phyloP scores from a whole-genome alignment of 2,113 vertebrate species.

The Holacanthus passer region DNA sequence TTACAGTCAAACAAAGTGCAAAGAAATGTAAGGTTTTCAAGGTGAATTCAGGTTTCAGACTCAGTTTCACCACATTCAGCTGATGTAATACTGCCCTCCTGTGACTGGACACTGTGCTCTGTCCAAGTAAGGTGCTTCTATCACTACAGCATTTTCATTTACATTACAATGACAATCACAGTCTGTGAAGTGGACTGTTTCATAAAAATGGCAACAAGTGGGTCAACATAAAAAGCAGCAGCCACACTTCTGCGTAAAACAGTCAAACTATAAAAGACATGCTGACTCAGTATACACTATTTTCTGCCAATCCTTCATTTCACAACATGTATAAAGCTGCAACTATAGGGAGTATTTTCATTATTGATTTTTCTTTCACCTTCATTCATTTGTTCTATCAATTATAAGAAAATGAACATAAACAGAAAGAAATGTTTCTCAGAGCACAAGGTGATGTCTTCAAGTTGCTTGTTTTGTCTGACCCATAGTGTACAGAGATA shows the following conservation, averaged over 20 bases:
- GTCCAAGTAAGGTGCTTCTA: background rate
- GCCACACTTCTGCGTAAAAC: background rate
- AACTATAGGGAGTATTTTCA: background rate
- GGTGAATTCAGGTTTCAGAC: background rate
- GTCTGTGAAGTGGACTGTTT: background rate
- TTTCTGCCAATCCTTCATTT: background rate
- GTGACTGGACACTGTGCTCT: conserved; percentile 37
- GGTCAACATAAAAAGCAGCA: background rate
- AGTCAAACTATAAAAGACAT: background rate
- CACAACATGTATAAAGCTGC: background rate
- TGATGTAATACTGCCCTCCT: conserved; percentile 61
- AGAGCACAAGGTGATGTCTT: background rate
- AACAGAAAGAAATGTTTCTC: background rate
- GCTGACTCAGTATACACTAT: background rate
- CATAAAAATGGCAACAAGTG: background rate
- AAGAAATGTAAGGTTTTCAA: background rate
- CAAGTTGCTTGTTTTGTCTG: background rate
- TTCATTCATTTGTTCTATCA: background rate
- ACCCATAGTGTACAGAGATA: background rate
- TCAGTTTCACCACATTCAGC: conserved; percentile 2
- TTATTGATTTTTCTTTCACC: background rate
- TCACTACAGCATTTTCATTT: background rate
- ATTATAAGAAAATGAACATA: background rate
- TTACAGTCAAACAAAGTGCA: background rate
- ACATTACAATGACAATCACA: background rate